These are phyloP conservation scores for Alosa sapidissima DNA, from an alignment of 2,797 vertebrate species.

Conservation along the genomic window DNA sequence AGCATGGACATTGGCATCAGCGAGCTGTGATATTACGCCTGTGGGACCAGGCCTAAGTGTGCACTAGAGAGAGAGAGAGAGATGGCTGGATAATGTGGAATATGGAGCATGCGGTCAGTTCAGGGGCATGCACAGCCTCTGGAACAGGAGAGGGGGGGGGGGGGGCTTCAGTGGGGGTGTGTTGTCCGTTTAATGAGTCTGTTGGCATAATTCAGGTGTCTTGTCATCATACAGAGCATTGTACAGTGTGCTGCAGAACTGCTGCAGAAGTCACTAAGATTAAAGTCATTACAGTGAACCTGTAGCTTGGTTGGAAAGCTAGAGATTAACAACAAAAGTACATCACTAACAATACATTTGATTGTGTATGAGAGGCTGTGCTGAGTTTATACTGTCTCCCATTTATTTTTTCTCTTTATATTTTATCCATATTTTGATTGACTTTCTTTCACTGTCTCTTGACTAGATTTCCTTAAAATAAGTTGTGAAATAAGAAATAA, in stretches of 20 bases:
- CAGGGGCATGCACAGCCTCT: background rate
- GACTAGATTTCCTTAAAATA: background rate
- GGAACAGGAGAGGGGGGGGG: background rate
- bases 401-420: background rate
- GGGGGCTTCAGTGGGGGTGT: too few species aligned
- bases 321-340: too few species aligned
- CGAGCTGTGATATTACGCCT: constrained; percentile 42
- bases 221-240: too few species aligned
- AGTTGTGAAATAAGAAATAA: background rate
- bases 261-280: background rate
- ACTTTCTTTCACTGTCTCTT: background rate
- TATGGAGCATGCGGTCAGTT: background rate
- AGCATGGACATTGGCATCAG: constrained; percentile 17
- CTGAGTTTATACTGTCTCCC: background rate
- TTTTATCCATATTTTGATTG: too few species aligned
- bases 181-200: too few species aligned
- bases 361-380: background rate
- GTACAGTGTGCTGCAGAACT: too few species aligned
- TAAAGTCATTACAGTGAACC: background rate
- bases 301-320: too few species aligned
- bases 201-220: too few species aligned
- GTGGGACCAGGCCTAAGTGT: constrained; percentile 10
- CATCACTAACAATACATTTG: background rate
- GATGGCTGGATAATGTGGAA: constrained; percentile 6
- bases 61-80: background rate